Evolutionary conservation across 2,113 vertebrate genomes (phyloP).

Genomic region (Datnioides undecimradiatus): DNA sequence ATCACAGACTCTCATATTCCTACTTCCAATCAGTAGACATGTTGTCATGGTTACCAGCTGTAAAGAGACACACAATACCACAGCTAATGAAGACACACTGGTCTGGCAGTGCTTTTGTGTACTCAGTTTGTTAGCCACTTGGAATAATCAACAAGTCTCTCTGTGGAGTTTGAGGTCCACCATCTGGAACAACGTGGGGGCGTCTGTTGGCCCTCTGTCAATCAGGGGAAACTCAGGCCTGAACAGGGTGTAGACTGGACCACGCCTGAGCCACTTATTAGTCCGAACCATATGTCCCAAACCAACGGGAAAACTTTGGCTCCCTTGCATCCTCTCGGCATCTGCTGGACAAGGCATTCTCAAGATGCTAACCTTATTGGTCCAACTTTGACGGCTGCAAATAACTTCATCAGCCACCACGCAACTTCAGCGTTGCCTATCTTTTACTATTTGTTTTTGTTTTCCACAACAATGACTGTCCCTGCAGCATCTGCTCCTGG

Average conservation of each 20-base stretch:
- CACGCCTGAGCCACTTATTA: conserved; percentile 41
- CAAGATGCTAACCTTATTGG: conserved; percentile 16
- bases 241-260: not conserved
- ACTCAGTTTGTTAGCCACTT: conserved; percentile 41
- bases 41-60: conserved; percentile 26
- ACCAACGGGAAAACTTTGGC: conserved; percentile 30
- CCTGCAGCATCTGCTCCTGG: not conserved
- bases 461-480: not conserved
- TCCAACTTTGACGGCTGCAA: conserved; percentile 5
- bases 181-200: conserved; percentile 48
- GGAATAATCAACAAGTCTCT: conserved; percentile 42
- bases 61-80: not conserved
- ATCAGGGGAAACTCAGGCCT: conserved; percentile 14
- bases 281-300: conserved; percentile 35
- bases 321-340: conserved; percentile 11
- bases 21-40: not conserved
- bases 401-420: not conserved
- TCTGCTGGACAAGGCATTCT: conserved; percentile 30
- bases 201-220: conserved; percentile 26
- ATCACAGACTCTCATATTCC: not conserved
- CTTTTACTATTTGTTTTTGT: conserved; percentile 12
- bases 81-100: conserved; percentile 9
- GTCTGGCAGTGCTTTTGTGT: conserved; percentile 2
- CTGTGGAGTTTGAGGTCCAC: conserved; percentile 25
- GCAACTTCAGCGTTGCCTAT: not conserved